Conservation (phyloP, 1,140 invertebrate species). For the Riptortus pedestris region DNA sequence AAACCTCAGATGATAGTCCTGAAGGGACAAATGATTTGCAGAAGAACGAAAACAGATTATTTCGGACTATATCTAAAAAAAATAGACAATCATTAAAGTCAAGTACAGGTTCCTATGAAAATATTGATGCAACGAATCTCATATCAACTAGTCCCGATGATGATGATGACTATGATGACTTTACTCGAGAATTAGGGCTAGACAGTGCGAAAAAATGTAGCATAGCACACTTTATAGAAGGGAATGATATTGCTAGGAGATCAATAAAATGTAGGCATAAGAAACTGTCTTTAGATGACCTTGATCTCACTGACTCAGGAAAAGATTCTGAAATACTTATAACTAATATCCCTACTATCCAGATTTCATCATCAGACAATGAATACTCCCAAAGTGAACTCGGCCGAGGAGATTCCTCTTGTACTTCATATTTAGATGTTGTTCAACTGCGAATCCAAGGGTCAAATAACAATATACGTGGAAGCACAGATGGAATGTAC, state of each 20-base stretch:
- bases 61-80: conserved; percentile 15
- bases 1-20: conserved; percentile 51
- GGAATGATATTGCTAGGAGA: conserved; percentile 63
- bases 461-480: conserved; percentile 35
- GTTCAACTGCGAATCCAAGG: conserved; percentile 34
- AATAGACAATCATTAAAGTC: conserved; percentile 25
- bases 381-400: conserved; percentile 14
- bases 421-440: conserved; percentile 25
- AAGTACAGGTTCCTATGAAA: conserved; percentile 23
- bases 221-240: conserved; percentile 58
- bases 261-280: conserved; percentile 42
- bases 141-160: conserved; percentile 34
- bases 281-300: conserved; percentile 30
- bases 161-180: conserved; percentile 33
- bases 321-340: conserved; percentile 20
- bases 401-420: background rate
- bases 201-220: conserved; percentile 28
- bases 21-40: conserved; percentile 27
- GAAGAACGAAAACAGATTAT: conserved; percentile 21
- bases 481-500: conserved; percentile 28
- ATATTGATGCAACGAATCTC: conserved; percentile 33
- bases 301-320: conserved; percentile 17
- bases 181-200: conserved; percentile 27
- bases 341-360: conserved; percentile 23
- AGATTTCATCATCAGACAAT: conserved; percentile 27